Evolutionary conservation across 2,888 invertebrate genomes (phyloP).

Genomic region (Cinara cedri): DNA sequence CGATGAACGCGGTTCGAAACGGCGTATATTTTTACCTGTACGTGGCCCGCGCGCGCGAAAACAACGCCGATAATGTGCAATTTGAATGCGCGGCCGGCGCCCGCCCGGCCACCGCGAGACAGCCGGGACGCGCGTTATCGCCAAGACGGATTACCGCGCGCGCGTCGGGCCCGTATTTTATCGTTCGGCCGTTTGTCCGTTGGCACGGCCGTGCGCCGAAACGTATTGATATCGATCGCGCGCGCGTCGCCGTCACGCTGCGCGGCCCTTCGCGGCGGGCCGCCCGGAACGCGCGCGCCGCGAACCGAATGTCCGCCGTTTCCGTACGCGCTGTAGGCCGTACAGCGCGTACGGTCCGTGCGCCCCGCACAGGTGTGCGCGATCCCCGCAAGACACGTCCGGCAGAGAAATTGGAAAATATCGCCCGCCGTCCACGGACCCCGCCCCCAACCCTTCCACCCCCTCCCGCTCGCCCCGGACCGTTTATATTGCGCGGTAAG

Average conservation of each 20-base stretch:
- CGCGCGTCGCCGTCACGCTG: neutral
- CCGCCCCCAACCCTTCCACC: neutral
- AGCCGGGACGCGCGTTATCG: neutral
- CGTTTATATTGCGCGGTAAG: neutral
- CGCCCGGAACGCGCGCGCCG: no score
- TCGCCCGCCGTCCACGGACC: no score
- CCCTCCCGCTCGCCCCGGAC: constrained; percentile 2
- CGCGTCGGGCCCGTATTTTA: no score
- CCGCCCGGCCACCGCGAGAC: no score
- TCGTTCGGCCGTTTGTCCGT: no score
- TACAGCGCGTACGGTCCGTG: neutral
- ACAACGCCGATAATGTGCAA: no score
- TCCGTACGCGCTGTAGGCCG: neutral
- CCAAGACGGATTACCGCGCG: constrained; percentile 7
- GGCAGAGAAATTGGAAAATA: constrained; percentile 51
- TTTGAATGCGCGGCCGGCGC: neutral
- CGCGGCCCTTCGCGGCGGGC: no score
- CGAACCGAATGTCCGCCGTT: constrained; percentile 28
- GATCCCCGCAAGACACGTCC: constrained; percentile 10
- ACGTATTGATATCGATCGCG: constrained; percentile 16
- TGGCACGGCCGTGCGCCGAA: no score
- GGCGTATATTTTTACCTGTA: neutral
- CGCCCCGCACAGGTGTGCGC: neutral
- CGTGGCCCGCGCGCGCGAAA: no score
- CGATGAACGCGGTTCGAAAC: constrained; percentile 36